Percentiles rank a stretch among this genome's conserved stretches.
phyloP scores from a whole-genome alignment of 1,140 invertebrate species.

The Drosophila auraria region DNA sequence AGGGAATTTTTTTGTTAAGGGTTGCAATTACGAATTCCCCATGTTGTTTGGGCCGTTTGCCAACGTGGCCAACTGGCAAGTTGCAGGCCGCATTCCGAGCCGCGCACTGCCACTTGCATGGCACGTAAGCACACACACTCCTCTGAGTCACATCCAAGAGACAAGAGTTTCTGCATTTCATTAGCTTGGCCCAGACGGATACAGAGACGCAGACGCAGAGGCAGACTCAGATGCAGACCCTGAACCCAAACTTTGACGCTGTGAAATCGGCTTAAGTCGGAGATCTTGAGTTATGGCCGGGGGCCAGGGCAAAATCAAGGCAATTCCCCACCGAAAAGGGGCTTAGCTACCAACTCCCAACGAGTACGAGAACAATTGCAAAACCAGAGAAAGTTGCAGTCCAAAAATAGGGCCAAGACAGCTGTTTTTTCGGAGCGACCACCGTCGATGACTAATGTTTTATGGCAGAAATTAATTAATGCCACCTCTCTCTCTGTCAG shows the following conservation, averaged over 20 bases:
- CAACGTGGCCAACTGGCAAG: constrained; percentile 36
- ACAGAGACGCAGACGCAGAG: not conserved
- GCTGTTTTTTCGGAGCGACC: constrained; percentile 14
- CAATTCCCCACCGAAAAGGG: constrained; percentile 1
- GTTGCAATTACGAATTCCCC: constrained; percentile 14
- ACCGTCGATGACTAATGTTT: constrained; percentile 32
- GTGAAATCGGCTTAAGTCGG: constrained; percentile 48
- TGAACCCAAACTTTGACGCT: constrained; percentile 34
- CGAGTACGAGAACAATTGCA: constrained; percentile 25
- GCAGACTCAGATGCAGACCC: constrained; percentile 12
- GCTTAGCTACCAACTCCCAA: constrained; percentile 17
- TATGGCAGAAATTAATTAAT: constrained; percentile 51
- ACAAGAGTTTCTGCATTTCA: constrained; percentile 48
- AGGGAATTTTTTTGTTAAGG: constrained; percentile 4
- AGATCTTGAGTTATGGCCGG: constrained; percentile 41
- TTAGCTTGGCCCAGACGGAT: constrained; percentile 24
- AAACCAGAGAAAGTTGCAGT: constrained; percentile 42
- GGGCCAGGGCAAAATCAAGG: constrained; percentile 27
- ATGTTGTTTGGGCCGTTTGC: constrained; percentile 12
- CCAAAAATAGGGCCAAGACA: constrained; percentile 37
- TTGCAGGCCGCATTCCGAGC: constrained; percentile 42
- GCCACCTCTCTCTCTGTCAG: constrained; percentile 47
- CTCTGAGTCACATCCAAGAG: constrained; percentile 39
- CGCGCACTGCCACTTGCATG: constrained; percentile 29
- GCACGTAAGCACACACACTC: constrained; percentile 45